Evolutionary conservation across 2,797 vertebrate species (phyloP).

Genomic region (Pantherophis vulpinus): DNA sequence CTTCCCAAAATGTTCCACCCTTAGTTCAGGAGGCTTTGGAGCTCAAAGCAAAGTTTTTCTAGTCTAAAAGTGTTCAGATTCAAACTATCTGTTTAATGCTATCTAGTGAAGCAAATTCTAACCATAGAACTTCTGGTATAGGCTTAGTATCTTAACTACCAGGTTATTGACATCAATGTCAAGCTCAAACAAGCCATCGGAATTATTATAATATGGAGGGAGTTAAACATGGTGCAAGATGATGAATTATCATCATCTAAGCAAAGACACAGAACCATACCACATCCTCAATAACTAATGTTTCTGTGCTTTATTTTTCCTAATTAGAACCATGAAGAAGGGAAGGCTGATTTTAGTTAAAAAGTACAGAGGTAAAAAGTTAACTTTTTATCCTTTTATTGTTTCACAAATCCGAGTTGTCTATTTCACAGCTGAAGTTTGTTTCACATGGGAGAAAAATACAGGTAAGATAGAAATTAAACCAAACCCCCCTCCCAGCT

Average conservation of each 20-base stretch:
- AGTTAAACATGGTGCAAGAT: neutral
- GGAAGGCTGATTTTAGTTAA: neutral
- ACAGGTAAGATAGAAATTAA: neutral
- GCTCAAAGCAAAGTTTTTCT: neutral
- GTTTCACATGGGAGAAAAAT: neutral
- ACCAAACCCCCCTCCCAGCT: neutral
- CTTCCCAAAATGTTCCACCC: neutral
- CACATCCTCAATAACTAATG: neutral
- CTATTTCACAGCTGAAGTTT: neutral
- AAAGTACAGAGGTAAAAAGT: neutral
- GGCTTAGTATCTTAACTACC: neutral
- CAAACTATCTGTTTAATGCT: neutral
- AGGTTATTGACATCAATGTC: neutral
- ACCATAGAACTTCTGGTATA: neutral
- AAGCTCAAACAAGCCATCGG: neutral
- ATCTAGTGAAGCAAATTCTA: neutral
- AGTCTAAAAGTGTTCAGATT: neutral
- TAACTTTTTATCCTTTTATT: neutral
- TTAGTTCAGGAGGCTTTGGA: neutral
- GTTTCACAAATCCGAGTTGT: neutral
- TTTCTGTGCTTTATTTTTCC: neutral
- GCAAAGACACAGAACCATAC: neutral
- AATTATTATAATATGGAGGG: neutral
- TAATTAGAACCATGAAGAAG: neutral
- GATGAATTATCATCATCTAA: neutral